These are phyloP conservation scores for Melolontha melolontha DNA, from an alignment of 2,888 invertebrate genomes.

Conservation along the genomic window DNA sequence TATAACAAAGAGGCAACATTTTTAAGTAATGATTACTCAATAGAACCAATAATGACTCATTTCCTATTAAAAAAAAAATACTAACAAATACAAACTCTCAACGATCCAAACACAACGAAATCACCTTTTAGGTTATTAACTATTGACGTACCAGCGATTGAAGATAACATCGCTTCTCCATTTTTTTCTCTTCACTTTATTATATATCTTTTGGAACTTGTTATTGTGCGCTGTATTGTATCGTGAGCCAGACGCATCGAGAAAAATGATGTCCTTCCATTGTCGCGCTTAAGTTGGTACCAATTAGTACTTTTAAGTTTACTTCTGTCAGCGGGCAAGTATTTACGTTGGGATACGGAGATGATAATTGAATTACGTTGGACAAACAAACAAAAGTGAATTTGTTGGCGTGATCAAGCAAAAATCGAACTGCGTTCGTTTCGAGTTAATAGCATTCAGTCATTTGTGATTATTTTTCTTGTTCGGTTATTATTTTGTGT, in stretches of 20 bases:
- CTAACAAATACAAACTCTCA: conserved; percentile 11
- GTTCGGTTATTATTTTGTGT: too few relatives aligned
- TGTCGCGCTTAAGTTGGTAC: conserved; percentile 34
- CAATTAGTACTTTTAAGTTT: conserved; percentile 32
- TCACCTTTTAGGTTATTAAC: conserved; percentile 23
- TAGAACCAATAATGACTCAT: conserved; percentile 31
- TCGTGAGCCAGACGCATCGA: conserved; percentile 5
- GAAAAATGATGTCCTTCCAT: conserved; percentile 20
- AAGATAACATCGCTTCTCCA: conserved; percentile 21
- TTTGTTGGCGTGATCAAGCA: conserved; percentile 52
- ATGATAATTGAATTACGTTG: conserved; percentile 44
- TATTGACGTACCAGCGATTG: conserved; percentile 19
- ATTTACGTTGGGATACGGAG: conserved; percentile 6
- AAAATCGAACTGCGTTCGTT: conserved; percentile 41
- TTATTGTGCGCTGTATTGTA: conserved; percentile 1
- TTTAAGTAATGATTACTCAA: conserved; percentile 8
- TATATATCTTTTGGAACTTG: too few relatives aligned
- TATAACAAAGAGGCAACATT: not conserved
- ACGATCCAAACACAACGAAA: not conserved
- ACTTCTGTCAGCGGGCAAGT: conserved; percentile 10
- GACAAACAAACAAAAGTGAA: conserved; percentile 48
- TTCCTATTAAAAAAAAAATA: conserved; percentile 9
- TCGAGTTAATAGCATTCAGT: too few relatives aligned
- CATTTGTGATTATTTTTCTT: too few relatives aligned
- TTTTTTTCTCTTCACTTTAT: not conserved